Evolutionary conservation across 2,113 vertebrate genomes (phyloP).

Genomic region (Oreochromis niloticus): DNA sequence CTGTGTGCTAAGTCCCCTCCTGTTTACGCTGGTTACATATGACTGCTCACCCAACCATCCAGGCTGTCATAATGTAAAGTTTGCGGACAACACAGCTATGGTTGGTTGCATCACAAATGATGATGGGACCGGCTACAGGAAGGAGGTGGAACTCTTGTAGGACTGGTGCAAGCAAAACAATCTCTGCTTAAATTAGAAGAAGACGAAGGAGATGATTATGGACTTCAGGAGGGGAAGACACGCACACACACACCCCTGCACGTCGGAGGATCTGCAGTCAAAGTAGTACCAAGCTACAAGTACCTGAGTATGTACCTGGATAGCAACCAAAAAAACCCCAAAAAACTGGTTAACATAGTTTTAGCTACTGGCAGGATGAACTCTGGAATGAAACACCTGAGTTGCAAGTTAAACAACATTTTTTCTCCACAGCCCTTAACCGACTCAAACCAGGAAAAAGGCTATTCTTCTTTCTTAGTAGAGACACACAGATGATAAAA

Average conservation of each 20-base stretch:
- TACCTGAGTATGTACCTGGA: fast-evolving
- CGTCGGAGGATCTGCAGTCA: fast-evolving
- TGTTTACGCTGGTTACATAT: fast-evolving
- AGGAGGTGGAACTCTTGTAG: fast-evolving
- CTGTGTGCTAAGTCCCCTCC: neutral
- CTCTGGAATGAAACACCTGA: no score
- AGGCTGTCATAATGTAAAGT: neutral
- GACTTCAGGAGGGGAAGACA: neutral
- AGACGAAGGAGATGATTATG: fast-evolving
- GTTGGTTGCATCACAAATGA: neutral
- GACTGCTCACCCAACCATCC: fast-evolving
- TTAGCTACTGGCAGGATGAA: no score
- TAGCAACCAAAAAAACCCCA: no score
- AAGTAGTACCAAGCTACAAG: fast-evolving
- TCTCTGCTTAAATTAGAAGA: neutral
- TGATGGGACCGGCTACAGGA: neutral
- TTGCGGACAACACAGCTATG: fast-evolving
- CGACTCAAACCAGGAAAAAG: no score
- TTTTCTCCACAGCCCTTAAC: no score
- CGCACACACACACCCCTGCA: fast-evolving
- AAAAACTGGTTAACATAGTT: no score
- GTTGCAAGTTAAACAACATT: no score
- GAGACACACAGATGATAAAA: no score
- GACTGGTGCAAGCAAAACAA: fast-evolving
- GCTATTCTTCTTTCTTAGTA: no score